These are phyloP conservation scores for Drosophila arawakana DNA, from an alignment of 1,140 invertebrate species.

Conservation along the genomic window DNA sequence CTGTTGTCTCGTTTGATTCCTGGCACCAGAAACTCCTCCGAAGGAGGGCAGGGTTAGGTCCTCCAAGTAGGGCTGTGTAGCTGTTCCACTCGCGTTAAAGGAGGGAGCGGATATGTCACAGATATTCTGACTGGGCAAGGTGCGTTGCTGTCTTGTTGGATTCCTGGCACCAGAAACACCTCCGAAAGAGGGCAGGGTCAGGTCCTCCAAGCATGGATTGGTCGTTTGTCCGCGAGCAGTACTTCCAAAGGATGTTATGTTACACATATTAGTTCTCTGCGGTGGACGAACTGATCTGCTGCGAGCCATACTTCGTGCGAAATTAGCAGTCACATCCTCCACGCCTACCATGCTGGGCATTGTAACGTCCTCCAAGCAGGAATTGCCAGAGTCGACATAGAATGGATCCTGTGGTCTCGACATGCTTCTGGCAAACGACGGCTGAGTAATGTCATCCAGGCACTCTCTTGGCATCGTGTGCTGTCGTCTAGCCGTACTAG, in stretches of 20 bases:
- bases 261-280: constrained; percentile 1
- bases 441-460: not conserved
- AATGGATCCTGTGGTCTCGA: no score
- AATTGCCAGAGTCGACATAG: not conserved
- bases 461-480: not conserved
- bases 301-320: not conserved
- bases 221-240: not conserved
- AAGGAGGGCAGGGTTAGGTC: constrained; percentile 23
- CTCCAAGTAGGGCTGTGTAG: not conserved
- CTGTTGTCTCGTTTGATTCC: not conserved
- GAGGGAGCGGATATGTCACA: constrained; percentile 6
- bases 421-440: not conserved
- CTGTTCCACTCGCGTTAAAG: not conserved
- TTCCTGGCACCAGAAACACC: constrained; percentile 9
- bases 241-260: not conserved
- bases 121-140: constrained; percentile 9
- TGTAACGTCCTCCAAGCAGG: constrained; percentile 29
- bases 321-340: constrained; percentile 19
- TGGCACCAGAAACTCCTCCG: not conserved
- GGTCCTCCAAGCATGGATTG: not conserved
- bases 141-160: not conserved
- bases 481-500: not conserved
- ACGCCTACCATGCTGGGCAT: constrained; percentile 36
- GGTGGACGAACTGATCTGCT: not conserved
- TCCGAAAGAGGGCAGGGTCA: constrained; percentile 25